Evolutionary conservation across 1,140 invertebrate species (phyloP).

Genomic region (Aphaenogaster ashmeadi): DNA sequence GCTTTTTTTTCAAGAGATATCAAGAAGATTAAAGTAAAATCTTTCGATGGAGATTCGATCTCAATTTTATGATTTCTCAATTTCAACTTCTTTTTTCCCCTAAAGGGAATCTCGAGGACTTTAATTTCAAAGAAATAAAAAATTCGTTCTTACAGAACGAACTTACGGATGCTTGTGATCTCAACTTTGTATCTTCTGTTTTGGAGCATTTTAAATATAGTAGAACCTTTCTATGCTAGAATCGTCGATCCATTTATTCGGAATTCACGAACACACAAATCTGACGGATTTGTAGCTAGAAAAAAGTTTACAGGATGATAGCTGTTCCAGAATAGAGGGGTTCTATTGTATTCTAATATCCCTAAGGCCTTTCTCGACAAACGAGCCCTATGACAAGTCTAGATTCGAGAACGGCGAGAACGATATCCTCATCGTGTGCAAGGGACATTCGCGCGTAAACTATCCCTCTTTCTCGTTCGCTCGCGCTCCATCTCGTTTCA

Average conservation of each 20-base stretch:
- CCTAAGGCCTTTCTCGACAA: not conserved
- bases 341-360: not conserved
- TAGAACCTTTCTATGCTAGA: not conserved
- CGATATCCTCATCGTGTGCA: conserved; percentile 65
- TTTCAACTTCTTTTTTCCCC: not conserved
- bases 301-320: not conserved
- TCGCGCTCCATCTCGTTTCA: conserved; percentile 29
- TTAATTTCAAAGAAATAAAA: not conserved
- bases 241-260: not conserved
- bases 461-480: conserved; percentile 35
- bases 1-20: not conserved
- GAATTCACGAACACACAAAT: not conserved
- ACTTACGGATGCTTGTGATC: not conserved
- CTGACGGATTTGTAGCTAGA: not conserved
- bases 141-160: not conserved
- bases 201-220: not conserved
- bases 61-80: not conserved
- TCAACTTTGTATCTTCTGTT: not conserved
- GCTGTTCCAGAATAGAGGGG: not conserved
- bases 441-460: conserved; percentile 4
- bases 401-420: not conserved
- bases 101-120: not conserved
- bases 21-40: not conserved
- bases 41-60: not conserved
- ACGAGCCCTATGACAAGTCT: too few relatives aligned